These are phyloP conservation scores for Pardalotus punctatus DNA, from an alignment of 2,113 vertebrate genomes.

Conservation along the genomic window DNA sequence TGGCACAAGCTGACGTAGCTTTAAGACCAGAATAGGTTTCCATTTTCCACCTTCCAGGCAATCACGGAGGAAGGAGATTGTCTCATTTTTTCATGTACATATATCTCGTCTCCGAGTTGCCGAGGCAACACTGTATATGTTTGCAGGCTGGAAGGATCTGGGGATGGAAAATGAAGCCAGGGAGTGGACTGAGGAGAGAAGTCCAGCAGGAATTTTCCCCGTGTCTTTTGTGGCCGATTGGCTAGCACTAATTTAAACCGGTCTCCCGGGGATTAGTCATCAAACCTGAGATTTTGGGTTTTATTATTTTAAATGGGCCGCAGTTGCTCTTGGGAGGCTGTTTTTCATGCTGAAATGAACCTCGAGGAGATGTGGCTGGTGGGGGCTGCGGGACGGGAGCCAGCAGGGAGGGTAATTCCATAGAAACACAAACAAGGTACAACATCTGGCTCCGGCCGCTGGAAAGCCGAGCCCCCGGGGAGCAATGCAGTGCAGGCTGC, in stretches of 20 bases:
- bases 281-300: slow-evolving; percentile 41
- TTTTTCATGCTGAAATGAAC: slow-evolving; percentile 34
- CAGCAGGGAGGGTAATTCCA: slow-evolving; percentile 11
- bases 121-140: slow-evolving; percentile 72
- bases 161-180: slow-evolving; percentile 69
- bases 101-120: slow-evolving; percentile 57
- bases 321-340: slow-evolving; percentile 30
- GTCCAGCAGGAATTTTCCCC: slow-evolving; percentile 69
- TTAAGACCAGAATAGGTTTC: neutral
- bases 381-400: slow-evolving; percentile 19
- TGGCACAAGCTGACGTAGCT: neutral
- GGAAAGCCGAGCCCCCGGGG: neutral
- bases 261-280: slow-evolving; percentile 47
- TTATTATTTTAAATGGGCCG: neutral
- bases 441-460: neutral
- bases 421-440: slow-evolving; percentile 63
- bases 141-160: slow-evolving; percentile 71
- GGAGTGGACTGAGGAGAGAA: slow-evolving; percentile 57
- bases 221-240: slow-evolving; percentile 38
- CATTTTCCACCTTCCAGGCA: slow-evolving; percentile 35
- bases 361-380: neutral
- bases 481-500: neutral
- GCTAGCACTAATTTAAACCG: slow-evolving; percentile 31
- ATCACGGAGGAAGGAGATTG: slow-evolving; percentile 31
- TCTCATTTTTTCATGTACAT: slow-evolving; percentile 41